A percentile compares a stretch with the other conserved stretches of the same genome.
These are phyloP conservation scores for Drosophila gaucha DNA, from an alignment of 2,888 invertebrate species.

Conservation along the genomic window DNA sequence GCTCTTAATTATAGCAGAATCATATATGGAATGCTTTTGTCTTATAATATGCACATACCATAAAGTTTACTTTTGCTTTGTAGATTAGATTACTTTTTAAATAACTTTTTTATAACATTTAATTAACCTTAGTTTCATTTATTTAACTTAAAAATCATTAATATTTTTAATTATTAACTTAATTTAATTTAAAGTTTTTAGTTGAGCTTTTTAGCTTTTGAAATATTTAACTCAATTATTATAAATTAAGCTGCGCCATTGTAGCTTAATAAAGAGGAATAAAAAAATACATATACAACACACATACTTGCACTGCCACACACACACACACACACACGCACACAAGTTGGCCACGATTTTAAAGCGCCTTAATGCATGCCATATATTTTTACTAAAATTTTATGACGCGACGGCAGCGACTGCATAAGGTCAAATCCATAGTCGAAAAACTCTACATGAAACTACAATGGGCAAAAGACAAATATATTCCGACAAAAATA, in stretches of 20 bases:
- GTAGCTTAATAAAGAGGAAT: neutral
- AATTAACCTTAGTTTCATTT: too few species aligned
- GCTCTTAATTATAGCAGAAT: too few species aligned
- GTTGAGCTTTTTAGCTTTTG: neutral
- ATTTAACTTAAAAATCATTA: neutral
- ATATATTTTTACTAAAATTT: conserved; percentile 51
- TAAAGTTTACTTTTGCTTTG: too few species aligned
- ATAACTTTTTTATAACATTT: too few species aligned
- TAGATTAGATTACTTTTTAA: too few species aligned
- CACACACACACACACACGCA: neutral
- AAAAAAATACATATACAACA: neutral
- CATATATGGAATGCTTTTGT: too few species aligned
- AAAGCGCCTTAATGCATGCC: conserved; percentile 33
- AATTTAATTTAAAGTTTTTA: neutral
- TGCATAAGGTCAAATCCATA: conserved; percentile 9
- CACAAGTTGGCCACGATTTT: too few species aligned
- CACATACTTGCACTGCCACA: neutral
- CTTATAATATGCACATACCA: too few species aligned
- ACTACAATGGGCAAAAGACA: neutral
- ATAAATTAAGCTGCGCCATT: neutral
- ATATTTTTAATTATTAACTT: neutral
- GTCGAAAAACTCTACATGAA: neutral
- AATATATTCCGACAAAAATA: neutral
- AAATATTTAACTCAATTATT: neutral
- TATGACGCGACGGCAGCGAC: conserved; percentile 16